A percentile compares a stretch with the other conserved stretches of the same genome.
Evolutionary conservation across 1,140 invertebrate species (phyloP).

Genomic region (Drosophila mauritiana): DNA sequence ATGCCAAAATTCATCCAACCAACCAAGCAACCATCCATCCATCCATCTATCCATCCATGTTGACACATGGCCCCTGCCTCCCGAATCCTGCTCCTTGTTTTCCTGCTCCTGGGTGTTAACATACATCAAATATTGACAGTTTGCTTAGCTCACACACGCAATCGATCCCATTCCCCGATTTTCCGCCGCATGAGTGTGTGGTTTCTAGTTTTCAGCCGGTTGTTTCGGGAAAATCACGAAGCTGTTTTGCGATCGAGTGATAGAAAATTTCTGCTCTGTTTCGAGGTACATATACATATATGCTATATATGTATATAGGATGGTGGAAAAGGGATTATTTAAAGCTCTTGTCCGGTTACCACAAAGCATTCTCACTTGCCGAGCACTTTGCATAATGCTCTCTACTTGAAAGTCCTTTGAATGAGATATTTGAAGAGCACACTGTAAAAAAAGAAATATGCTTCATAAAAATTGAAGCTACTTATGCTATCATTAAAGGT

Average conservation of each 20-base stretch:
- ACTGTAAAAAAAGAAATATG: background rate
- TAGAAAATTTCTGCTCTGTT: background rate
- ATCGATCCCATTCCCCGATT: slow-evolving; percentile 37
- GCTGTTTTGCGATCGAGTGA: slow-evolving; percentile 24
- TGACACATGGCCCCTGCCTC: slow-evolving; percentile 55
- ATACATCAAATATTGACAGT: slow-evolving; percentile 83
- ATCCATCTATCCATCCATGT: slow-evolving; percentile 50
- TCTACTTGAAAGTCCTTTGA: background rate
- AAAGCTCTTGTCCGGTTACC: slow-evolving; percentile 4
- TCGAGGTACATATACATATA: background rate
- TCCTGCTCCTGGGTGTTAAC: slow-evolving; percentile 68
- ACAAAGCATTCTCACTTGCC: slow-evolving; percentile 3
- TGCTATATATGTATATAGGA: background rate
- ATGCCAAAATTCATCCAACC: slow-evolving; percentile 62
- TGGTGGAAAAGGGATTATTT: background rate
- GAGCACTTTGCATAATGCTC: slow-evolving; percentile 12
- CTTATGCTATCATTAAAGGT: no score
- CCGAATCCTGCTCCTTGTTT: slow-evolving; percentile 8
- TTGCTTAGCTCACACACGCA: slow-evolving; percentile 69
- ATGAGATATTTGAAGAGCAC: background rate
- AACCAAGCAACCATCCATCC: background rate
- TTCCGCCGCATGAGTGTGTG: slow-evolving; percentile 17
- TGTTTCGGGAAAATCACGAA: slow-evolving; percentile 1
- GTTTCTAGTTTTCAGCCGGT: background rate
- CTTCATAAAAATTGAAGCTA: background rate